phyloP scores from a whole-genome alignment of 2,797 vertebrate genomes.

The Chrysocyon brachyurus region DNA sequence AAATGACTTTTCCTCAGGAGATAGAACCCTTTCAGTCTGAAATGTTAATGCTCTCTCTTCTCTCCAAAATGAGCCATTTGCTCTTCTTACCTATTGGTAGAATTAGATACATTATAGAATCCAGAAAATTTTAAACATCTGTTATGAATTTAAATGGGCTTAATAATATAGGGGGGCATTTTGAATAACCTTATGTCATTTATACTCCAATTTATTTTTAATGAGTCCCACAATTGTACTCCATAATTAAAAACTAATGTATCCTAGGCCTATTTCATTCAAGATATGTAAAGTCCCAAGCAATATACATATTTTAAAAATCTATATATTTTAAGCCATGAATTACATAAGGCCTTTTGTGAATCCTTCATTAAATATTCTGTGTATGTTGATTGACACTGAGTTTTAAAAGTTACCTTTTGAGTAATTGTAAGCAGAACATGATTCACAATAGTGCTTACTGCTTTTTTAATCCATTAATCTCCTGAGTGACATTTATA shows the following conservation, averaged over 20 bases:
- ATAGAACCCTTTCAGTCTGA: constrained; percentile 68
- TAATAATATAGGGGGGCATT: constrained; percentile 66
- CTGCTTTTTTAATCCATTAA: constrained; percentile 61
- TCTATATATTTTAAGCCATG: neutral
- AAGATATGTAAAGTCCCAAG: constrained; percentile 27
- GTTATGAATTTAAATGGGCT: constrained; percentile 65
- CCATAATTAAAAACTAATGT: constrained; percentile 78
- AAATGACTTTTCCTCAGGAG: constrained; percentile 79
- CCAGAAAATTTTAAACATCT: constrained; percentile 74
- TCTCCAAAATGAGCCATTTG: constrained; percentile 73
- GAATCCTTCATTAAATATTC: constrained; percentile 46
- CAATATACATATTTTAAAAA: neutral
- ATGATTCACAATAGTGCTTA: constrained; percentile 49
- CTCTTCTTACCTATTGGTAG: constrained; percentile 66
- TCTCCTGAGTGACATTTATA: constrained; percentile 55
- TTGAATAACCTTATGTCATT: constrained; percentile 75
- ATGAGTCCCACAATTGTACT: constrained; percentile 58
- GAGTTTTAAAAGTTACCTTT: constrained; percentile 64
- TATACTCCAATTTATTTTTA: constrained; percentile 74
- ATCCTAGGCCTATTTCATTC: constrained; percentile 10
- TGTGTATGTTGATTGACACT: constrained; percentile 5
- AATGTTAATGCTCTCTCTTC: constrained; percentile 78
- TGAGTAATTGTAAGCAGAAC: constrained; percentile 65
- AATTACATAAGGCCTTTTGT: neutral
- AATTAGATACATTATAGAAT: constrained; percentile 68